Conservation (phyloP, 2,888 invertebrate genomes). For the Quadriops clusia region DNA sequence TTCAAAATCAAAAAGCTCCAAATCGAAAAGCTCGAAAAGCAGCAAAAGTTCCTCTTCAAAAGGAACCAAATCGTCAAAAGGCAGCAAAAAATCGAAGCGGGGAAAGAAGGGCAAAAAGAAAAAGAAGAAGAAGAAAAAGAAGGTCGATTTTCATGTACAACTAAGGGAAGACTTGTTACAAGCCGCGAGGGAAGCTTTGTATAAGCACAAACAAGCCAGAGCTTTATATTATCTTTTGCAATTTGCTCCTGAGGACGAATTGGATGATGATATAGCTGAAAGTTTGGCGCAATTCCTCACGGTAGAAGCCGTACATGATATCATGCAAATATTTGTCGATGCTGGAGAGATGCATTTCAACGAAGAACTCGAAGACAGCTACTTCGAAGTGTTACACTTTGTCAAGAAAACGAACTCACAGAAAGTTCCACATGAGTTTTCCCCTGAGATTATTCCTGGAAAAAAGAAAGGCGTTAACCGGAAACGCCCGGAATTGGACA, state of each 20-base stretch:
- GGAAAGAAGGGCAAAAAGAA: conserved; percentile 5
- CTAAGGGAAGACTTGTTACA: conserved; percentile 18
- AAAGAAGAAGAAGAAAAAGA: conserved; percentile 9
- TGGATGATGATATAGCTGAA: conserved; percentile 19
- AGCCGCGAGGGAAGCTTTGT: conserved; percentile 18
- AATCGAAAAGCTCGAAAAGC: conserved; percentile 2
- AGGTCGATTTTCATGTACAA: conserved; percentile 7
- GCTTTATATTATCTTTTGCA: conserved; percentile 22
- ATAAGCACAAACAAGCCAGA: conserved; percentile 18
- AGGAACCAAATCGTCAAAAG: too few relatives aligned
- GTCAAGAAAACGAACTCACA: too few relatives aligned
- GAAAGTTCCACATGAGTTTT: too few relatives aligned
- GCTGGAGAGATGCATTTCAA: conserved; percentile 10
- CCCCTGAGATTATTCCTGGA: background rate
- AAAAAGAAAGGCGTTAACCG: conserved; percentile 1
- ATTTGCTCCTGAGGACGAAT: conserved; percentile 21
- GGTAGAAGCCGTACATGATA: conserved; percentile 11
- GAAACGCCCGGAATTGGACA: conserved; percentile 13
- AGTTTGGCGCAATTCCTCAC: conserved; percentile 23
- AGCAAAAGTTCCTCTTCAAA: background rate
- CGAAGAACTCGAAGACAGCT: background rate
- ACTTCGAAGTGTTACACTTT: conserved; percentile 3
- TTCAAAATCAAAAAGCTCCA: background rate
- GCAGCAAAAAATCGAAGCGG: too few relatives aligned
- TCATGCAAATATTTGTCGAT: conserved; percentile 22